A percentile compares a stretch with the other conserved stretches of the same genome.
These are phyloP conservation scores for Eulimnadia texana DNA, from an alignment of 1,140 invertebrate species.

Conservation along the genomic window DNA sequence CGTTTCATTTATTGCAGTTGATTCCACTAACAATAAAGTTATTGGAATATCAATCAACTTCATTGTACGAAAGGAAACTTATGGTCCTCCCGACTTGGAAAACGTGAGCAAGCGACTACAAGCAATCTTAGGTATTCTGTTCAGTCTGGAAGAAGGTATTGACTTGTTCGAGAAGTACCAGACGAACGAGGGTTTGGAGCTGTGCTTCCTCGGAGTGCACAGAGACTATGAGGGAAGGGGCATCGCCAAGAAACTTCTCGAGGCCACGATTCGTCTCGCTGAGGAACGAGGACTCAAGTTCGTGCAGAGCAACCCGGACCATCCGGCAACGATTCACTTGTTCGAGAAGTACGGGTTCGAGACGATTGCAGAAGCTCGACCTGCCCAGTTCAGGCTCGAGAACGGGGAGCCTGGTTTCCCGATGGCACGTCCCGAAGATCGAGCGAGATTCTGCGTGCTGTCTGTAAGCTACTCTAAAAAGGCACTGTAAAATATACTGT, in stretches of 20 bases:
- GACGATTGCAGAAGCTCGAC: not conserved
- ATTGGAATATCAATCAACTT: not conserved
- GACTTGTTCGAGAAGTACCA: not conserved
- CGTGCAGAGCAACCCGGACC: not conserved
- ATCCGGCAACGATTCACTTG: slow-evolving; percentile 1
- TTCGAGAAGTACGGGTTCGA: not conserved
- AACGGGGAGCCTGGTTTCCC: not conserved
- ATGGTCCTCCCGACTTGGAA: not conserved
- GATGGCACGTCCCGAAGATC: not conserved
- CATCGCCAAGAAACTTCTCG: not conserved
- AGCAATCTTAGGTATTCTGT: not conserved
- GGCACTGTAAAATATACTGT: not conserved
- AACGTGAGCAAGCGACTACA: not conserved
- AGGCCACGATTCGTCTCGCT: not conserved
- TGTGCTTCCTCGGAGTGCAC: slow-evolving; percentile 7
- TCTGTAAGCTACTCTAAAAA: not conserved
- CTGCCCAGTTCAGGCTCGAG: not conserved
- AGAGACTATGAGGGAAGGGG: not conserved
- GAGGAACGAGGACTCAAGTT: not conserved
- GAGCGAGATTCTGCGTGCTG: not conserved
- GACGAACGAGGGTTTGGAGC: not conserved
- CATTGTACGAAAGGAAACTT: not conserved
- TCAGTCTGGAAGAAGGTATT: slow-evolving; percentile 6
- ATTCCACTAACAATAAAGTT: not conserved
- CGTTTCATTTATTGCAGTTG: slow-evolving; percentile 3